Evolutionary conservation across 1,140 invertebrate species (phyloP), one percentile per base, ranked within the genome.

Genomic region (Seison nebaliae): DNA sequence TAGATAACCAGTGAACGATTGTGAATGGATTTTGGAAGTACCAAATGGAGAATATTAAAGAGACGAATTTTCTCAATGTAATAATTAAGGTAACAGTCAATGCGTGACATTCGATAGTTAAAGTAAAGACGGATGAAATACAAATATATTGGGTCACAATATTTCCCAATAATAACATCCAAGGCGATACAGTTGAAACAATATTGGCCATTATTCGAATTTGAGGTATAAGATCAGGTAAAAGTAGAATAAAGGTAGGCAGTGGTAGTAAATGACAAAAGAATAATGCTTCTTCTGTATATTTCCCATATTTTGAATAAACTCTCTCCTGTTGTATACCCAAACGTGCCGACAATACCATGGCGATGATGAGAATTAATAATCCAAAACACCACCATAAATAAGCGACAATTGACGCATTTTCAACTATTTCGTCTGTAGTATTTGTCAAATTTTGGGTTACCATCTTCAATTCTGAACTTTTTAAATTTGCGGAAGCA

Each of bases 1-100:
- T 81, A 16, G 84, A 86, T 28, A 79, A 49, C 83, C 86, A 94
- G 53, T 96, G 88, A 30, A 67, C 67, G 0, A 72, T 3, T 0
- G 83, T 93, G 51, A 96, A 96, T 2, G 74, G 70, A 64, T 96
- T 94, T 43, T 72, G 63, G 54, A 96, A 96, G 53, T 88, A 94
- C 23, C 80, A 49, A 47, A 96, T 88, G 2, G 86, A 94, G 51
- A 96, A 74, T 12, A 96, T 57, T 28, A 96, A 60, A 7, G 81
- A 88, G 5, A 80, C 62, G 53, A 96, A 96, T 57, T 96, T 96
- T 21, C 88, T 64, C 31, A 94, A 54, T 1, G 88, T 96, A 9
- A 94, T 71, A 2, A 94, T 78, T 38, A 96, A 60, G 0, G 84
- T 96, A 0, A 96, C 83, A 0, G 80, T 84, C 9, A 96, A 54